Percentiles rank a stretch among this genome's conserved stretches.
phyloP scores from a whole-genome alignment of 2,888 invertebrate species.

The Actias luna region DNA sequence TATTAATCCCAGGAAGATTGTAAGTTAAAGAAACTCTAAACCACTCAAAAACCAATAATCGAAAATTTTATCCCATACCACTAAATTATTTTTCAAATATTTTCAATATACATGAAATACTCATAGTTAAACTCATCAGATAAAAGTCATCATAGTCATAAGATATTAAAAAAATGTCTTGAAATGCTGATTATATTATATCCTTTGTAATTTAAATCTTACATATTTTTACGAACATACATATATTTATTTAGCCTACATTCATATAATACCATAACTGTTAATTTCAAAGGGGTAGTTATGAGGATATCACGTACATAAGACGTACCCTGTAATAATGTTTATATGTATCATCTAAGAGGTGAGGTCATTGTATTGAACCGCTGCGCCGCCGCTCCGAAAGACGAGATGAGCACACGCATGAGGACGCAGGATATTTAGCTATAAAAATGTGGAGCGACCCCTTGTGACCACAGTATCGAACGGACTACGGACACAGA shows the following conservation, averaged over 20 bases:
- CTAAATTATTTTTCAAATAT: too few relatives aligned
- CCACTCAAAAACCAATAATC: too few relatives aligned
- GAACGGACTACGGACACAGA: conserved; percentile 59
- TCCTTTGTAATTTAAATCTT: not conserved
- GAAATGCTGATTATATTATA: too few relatives aligned
- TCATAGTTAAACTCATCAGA: too few relatives aligned
- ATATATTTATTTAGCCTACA: not conserved
- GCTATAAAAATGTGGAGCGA: conserved; percentile 70
- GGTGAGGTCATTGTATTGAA: conserved; percentile 68
- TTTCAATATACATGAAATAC: too few relatives aligned
- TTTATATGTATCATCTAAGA: conserved; percentile 45
- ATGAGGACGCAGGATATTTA: conserved; percentile 64
- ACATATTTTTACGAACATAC: too few relatives aligned
- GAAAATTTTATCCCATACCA: too few relatives aligned
- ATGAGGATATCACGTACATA: conserved; percentile 8
- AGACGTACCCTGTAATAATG: conserved; percentile 36
- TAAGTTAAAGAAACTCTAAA: too few relatives aligned
- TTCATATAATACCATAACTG: not conserved
- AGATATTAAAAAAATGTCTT: too few relatives aligned
- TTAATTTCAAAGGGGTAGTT: not conserved
- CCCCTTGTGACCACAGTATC: conserved; percentile 66
- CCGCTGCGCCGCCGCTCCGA: conserved; percentile 41
- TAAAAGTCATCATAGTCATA: too few relatives aligned
- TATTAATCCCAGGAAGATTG: too few relatives aligned
- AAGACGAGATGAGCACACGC: conserved; percentile 53